Conservation (phyloP, 2,888 invertebrate species). For the Muscina levida region DNA sequence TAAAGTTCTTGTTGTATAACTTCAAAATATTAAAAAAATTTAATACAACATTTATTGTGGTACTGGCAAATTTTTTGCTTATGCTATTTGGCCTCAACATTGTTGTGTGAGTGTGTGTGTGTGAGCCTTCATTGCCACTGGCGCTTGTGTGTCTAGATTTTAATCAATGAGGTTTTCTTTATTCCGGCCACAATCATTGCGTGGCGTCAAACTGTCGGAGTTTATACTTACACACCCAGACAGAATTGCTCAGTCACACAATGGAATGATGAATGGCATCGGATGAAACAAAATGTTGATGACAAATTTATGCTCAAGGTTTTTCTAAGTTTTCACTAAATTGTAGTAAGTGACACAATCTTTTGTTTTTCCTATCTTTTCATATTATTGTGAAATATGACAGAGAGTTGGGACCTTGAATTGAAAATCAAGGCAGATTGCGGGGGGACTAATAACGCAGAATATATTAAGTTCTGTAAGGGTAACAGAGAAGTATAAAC, state of each 20-base stretch:
- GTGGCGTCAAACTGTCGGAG: conserved; percentile 27
- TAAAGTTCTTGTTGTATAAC: too few species aligned
- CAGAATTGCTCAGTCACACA: not conserved
- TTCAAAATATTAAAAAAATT: too few species aligned
- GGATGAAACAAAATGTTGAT: conserved; percentile 31
- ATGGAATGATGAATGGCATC: conserved; percentile 29
- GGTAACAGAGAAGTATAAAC: too few species aligned
- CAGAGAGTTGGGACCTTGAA: too few species aligned
- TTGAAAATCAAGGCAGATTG: too few species aligned
- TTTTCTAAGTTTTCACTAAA: not conserved
- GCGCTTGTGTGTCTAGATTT: conserved; percentile 28
- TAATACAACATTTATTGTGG: too few species aligned
- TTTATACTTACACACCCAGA: not conserved
- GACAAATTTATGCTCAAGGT: conserved; percentile 39
- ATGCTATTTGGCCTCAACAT: too few species aligned
- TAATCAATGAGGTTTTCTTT: conserved; percentile 11
- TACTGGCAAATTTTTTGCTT: too few species aligned
- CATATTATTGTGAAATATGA: too few species aligned
- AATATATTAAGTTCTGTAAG: too few species aligned
- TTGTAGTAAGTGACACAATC: not conserved
- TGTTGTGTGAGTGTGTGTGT: too few species aligned
- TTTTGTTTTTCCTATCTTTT: conserved; percentile 11
- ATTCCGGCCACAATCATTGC: conserved; percentile 1
- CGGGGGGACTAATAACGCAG: too few species aligned
- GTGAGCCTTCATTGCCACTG: not conserved